Percentiles rank a stretch among this genome's conserved stretches.
These are phyloP conservation scores for Mormyrops attenuatus DNA, from an alignment of 2,797 vertebrate species.

Conservation along the genomic window DNA sequence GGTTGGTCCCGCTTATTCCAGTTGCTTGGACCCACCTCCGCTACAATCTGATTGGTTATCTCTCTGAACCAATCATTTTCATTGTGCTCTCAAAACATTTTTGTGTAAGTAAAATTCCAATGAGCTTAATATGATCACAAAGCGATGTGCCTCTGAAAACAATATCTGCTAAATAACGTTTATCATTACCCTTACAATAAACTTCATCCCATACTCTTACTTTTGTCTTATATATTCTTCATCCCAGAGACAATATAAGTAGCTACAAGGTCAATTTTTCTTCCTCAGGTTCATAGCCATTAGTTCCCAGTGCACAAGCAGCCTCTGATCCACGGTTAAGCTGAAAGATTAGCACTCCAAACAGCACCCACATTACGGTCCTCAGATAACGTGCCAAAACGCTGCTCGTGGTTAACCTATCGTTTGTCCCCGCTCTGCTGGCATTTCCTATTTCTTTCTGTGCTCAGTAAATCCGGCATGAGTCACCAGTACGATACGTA, in stretches of 20 bases:
- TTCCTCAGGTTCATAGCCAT: not conserved
- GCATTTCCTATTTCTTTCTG: not conserved
- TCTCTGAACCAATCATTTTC: not conserved
- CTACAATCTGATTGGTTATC: not conserved
- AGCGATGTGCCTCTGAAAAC: not conserved
- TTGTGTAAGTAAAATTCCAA: not conserved
- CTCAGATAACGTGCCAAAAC: not conserved
- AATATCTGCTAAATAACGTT: not conserved
- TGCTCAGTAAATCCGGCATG: not conserved
- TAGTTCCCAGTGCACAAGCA: not conserved
- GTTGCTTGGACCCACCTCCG: not conserved
- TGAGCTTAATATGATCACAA: not conserved
- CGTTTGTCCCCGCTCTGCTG: not conserved
- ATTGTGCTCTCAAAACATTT: not conserved
- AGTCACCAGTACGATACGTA: not conserved
- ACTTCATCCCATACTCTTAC: not conserved
- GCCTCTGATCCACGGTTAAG: constrained; percentile 1
- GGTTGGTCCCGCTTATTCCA: not conserved
- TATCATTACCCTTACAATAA: not conserved
- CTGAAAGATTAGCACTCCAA: not conserved
- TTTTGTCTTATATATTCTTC: not conserved
- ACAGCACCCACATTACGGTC: not conserved
- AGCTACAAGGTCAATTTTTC: not conserved
- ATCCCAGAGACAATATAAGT: not conserved
- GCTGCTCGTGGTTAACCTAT: not conserved